A percentile compares a stretch with the other conserved stretches of the same genome.
Conservation (phyloP, 2,113 vertebrate species). For the Galeopterus variegatus region DNA sequence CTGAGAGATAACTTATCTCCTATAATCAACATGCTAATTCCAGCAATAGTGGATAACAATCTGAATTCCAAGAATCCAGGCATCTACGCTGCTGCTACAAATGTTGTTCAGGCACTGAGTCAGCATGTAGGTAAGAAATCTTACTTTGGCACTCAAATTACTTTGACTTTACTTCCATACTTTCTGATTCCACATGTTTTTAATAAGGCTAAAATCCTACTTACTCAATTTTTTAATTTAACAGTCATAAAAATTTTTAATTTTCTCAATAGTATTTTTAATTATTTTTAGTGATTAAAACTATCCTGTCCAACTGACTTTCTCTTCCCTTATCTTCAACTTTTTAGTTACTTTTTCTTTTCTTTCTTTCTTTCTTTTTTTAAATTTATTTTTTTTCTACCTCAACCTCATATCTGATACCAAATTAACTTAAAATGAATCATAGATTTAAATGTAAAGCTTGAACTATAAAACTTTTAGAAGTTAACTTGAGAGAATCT, state of each 20-base stretch:
- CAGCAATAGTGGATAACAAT: conserved; percentile 97
- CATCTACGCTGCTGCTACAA: conserved; percentile 94
- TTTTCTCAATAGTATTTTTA: conserved; percentile 19
- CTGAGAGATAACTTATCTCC: conserved; percentile 93
- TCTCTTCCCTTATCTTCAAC: conserved; percentile 21
- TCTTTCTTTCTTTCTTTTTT: background rate
- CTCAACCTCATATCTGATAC: no score
- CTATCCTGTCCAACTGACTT: conserved; percentile 33
- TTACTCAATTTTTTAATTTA: conserved; percentile 56
- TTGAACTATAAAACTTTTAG: conserved; percentile 16
- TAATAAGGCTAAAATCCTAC: conserved; percentile 62
- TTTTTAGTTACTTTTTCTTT: background rate
- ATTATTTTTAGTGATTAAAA: conserved; percentile 55
- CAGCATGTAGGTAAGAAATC: conserved; percentile 91
- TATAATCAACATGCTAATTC: conserved; percentile 95
- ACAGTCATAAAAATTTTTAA: background rate
- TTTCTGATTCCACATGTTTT: conserved; percentile 40
- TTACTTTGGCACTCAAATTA: conserved; percentile 4
- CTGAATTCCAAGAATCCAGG: conserved; percentile 97
- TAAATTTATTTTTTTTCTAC: no score
- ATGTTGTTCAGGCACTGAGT: conserved; percentile 92
- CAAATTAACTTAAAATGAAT: conserved; percentile 29
- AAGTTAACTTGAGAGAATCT: background rate
- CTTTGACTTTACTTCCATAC: conserved; percentile 45
- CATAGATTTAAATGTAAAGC: conserved; percentile 57